A percentile compares a stretch with the other conserved stretches of the same genome.
phyloP scores from a whole-genome alignment of 1,140 invertebrate species.

The Bombus soroeensis region DNA sequence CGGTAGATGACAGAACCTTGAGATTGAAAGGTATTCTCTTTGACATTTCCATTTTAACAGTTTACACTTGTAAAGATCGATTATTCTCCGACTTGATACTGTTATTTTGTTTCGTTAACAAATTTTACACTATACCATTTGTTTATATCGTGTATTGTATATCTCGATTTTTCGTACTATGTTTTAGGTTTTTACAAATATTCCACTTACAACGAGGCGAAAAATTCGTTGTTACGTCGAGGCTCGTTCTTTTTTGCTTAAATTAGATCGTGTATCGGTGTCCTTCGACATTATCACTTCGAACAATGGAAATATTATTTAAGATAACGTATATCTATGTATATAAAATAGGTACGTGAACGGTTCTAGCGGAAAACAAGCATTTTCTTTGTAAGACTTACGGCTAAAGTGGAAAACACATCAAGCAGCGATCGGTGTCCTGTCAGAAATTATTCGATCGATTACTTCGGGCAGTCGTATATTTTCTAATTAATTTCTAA shows the following conservation, averaged over 20 bases:
- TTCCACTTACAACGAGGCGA: not conserved
- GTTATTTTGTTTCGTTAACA: not conserved
- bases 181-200: not conserved
- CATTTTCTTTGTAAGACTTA: not conserved
- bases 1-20: constrained; percentile 87
- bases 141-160: not conserved
- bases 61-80: not conserved
- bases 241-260: not conserved
- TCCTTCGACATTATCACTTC: not conserved
- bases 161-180: not conserved
- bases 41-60: not conserved
- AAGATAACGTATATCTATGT: not conserved
- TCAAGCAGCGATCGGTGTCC: too few relatives aligned
- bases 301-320: not conserved
- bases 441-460: too few relatives aligned
- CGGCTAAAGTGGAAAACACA: too few relatives aligned
- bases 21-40: constrained; percentile 89
- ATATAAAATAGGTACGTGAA: not conserved
- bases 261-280: not conserved
- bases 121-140: not conserved
- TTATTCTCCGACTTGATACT: not conserved
- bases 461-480: too few relatives aligned
- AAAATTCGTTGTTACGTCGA: not conserved
- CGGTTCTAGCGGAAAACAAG: too few relatives aligned
- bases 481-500: too few relatives aligned